Conservation (phyloP, 2,113 vertebrate genomes). For the Sorex araneus region DNA sequence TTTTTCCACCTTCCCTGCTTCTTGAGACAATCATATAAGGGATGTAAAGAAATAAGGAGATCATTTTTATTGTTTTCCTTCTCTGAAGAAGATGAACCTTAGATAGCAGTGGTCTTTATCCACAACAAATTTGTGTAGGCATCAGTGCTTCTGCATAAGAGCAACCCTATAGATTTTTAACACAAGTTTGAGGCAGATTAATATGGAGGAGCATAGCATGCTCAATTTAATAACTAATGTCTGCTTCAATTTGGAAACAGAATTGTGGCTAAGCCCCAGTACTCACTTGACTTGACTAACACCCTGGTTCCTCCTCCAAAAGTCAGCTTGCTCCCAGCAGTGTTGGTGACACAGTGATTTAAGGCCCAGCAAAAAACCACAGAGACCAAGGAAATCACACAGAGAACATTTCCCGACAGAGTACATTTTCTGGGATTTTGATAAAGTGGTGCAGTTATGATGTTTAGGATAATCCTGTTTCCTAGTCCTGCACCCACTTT, state of each 20-base stretch:
- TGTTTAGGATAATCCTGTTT: neutral
- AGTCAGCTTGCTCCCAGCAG: neutral
- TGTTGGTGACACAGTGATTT: slow-evolving; percentile 47
- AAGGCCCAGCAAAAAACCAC: slow-evolving; percentile 63
- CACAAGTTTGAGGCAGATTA: slow-evolving; percentile 30
- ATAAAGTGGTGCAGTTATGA: neutral
- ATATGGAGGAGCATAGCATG: neutral
- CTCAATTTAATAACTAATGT: neutral
- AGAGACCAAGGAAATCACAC: slow-evolving; percentile 35
- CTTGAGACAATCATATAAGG: slow-evolving; percentile 24
- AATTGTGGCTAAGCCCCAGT: neutral
- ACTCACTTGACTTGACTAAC: slow-evolving; percentile 64
- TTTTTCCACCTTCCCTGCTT: neutral
- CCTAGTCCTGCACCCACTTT: neutral
- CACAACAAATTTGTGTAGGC: neutral
- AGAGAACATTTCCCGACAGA: neutral
- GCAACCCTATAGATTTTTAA: slow-evolving; percentile 46
- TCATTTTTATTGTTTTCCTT: slow-evolving; percentile 2
- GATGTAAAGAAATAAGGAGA: slow-evolving; percentile 57
- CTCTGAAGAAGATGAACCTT: slow-evolving; percentile 16
- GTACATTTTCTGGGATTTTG: neutral
- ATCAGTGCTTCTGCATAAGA: neutral
- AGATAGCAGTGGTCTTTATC: slow-evolving; percentile 11
- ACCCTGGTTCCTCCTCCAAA: slow-evolving; percentile 72
- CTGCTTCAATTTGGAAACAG: slow-evolving; percentile 42